Conservation (phyloP, 2,113 vertebrate species). For the Petroica traversi region DNA sequence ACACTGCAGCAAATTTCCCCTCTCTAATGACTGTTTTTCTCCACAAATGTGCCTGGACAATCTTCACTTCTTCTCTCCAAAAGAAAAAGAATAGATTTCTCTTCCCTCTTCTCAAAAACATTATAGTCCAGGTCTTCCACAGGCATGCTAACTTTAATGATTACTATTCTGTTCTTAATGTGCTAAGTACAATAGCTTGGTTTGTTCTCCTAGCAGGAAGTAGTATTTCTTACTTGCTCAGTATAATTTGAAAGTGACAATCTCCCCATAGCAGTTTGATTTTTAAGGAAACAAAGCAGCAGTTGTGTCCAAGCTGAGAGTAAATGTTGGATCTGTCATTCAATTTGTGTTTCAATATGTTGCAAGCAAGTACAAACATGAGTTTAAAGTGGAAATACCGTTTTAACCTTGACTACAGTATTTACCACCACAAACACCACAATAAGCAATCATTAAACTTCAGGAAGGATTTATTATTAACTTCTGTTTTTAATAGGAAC, state of each 20-base stretch:
- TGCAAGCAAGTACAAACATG: background rate
- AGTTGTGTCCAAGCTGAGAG: background rate
- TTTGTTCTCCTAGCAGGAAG: background rate
- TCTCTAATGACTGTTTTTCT: background rate
- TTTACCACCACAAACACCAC: background rate
- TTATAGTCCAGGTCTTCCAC: background rate
- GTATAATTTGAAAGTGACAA: background rate
- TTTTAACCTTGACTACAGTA: background rate
- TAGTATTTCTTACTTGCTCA: background rate
- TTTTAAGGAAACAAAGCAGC: background rate
- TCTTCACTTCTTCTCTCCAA: background rate
- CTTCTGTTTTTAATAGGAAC: background rate
- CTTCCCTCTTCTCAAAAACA: background rate
- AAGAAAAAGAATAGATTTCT: background rate
- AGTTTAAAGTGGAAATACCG: background rate
- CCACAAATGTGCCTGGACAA: background rate
- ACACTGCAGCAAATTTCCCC: background rate
- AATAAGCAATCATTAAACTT: background rate
- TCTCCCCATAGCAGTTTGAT: background rate
- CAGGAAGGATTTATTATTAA: background rate
- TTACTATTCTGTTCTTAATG: background rate
- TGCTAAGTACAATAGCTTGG: background rate
- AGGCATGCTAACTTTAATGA: background rate
- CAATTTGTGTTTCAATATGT: background rate
- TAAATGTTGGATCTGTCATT: background rate